Evolutionary conservation across 2,888 invertebrate species (phyloP), one percentile per base, ranked within the genome.

Genomic region (Mystacides longicornis): DNA sequence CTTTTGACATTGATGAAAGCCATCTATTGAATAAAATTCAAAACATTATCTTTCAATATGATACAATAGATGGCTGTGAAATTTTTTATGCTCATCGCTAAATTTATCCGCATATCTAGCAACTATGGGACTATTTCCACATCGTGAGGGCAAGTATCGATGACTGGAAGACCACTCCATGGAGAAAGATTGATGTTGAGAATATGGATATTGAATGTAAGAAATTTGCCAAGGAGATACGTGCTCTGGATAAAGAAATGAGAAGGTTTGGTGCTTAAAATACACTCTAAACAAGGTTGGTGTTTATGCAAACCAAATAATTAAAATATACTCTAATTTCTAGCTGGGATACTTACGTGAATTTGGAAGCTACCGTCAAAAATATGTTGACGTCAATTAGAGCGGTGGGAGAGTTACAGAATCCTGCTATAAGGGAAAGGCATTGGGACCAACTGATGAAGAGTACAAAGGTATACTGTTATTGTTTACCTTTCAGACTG

Each of bases 181-280:
- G 97, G 97, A 82, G 92, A 55, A 92, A 94, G 69, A 94, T 97
- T 59, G 95, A 97, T 67, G 95, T 96, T 42, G 97, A 97, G 73
- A 94, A 95, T 67, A 96, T 97, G 95, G 97, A 97, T 67, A 92
- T 96, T 64, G 96, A 97, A 71, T 96, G 96, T 71, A 97, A 97
- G 70, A 93, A 95, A 69, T 97, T 97, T 71, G 92, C 95, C 1
- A 96, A 97, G 73, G 93, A 94, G 71, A 89, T 93, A 55, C 79
- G 92, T 67, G 80, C 89, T 52, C 71, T 97, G 64, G 96, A 97
- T 68, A 97, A 97, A 68, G 97, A 97, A 75, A 95, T 96, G 92
- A 81, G 95, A 64, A 78, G 83, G 63, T 74, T 63, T 45, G 27
- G 7, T 11, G 11, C 4, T 43, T 11, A 43, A 11, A n/a, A n/a